Base-by-base conservation (phyloP, 2,797 vertebrate species). In the Ibycter americanus region DNA sequence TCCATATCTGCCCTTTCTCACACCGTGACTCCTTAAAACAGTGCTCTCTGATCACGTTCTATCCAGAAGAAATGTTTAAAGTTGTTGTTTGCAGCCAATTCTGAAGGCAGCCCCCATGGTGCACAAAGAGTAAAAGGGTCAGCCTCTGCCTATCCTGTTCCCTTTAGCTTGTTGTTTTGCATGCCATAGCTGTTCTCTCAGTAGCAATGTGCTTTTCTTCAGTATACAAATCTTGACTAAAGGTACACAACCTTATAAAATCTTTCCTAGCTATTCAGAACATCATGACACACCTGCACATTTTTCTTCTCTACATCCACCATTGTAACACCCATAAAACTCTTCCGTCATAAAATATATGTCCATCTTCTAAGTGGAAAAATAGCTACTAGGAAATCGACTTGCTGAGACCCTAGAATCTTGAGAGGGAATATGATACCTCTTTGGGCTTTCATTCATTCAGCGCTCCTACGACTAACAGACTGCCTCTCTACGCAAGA, bases 381-480 rank as follows among this genome's bases (percentile, higher is more conserved):
- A 79, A 58, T 0, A 63, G 49, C 25, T 62, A 40, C 44, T 27
- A 42, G 46, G 52, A 62, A 56, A 63, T 10, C 0, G 2, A 13
- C 36, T 36, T 18, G 68, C 40, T 36, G 52, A 44, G 59, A 44
- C 32, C 20, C 52, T 25, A 27, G 62, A 47, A 15, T 20, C 5
- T 2, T 1, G 14, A 71, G 16, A 44, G 52, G 61, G n/a, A 77
- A 18, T 2, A 11, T 7, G 22, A 3, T 0, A 14, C 19, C 36
- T 56, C 76, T 29, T 46, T 2, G n/a, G 46, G 62, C 67, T 66
- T 65, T 31, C 56, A 4, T 31, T 71, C 56, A 19, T 6, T 6
- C 34, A 5, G 12, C 11, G 38, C 59, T 58, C 31, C 59, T 21
- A 3, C 1, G 3, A 17, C 59, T 29, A 26, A 8, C 54, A n/a